phyloP scores from a whole-genome alignment of 2,113 vertebrate species.

The Fukomys damarensis region DNA sequence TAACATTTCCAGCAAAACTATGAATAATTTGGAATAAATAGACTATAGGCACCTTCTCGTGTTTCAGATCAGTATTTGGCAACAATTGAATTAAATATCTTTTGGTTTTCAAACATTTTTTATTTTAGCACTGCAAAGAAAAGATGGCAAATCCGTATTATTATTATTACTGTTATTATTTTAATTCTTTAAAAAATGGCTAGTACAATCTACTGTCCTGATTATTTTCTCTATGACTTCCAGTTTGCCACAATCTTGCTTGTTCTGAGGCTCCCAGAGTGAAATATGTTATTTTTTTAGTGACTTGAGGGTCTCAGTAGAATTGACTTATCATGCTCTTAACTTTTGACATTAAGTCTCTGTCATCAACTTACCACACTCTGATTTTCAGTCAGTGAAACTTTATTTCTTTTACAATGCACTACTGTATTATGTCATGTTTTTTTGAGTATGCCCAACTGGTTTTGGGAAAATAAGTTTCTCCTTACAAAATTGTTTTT shows the following conservation, averaged over 20 bases:
- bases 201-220: background rate
- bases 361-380: background rate
- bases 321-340: background rate
- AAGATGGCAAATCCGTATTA: background rate
- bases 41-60: background rate
- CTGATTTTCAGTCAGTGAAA: background rate
- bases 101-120: background rate
- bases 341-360: background rate
- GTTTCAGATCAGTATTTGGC: slow-evolving; percentile 9
- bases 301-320: background rate
- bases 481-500: slow-evolving; percentile 52
- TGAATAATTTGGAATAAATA: background rate
- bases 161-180: background rate
- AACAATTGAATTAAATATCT: background rate
- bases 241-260: background rate
- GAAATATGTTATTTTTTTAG: background rate
- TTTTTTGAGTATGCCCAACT: background rate
- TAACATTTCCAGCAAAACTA: background rate
- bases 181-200: background rate
- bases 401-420: slow-evolving; percentile 17
- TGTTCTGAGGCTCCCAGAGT: background rate
- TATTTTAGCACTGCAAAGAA: background rate
- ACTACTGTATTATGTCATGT: background rate
- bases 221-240: background rate
- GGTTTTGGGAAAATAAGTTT: slow-evolving; percentile 34